Evolutionary conservation across 2,888 invertebrate species (phyloP), one percentile per base, ranked within the genome.

Genomic region (Anaspis maculata): DNA sequence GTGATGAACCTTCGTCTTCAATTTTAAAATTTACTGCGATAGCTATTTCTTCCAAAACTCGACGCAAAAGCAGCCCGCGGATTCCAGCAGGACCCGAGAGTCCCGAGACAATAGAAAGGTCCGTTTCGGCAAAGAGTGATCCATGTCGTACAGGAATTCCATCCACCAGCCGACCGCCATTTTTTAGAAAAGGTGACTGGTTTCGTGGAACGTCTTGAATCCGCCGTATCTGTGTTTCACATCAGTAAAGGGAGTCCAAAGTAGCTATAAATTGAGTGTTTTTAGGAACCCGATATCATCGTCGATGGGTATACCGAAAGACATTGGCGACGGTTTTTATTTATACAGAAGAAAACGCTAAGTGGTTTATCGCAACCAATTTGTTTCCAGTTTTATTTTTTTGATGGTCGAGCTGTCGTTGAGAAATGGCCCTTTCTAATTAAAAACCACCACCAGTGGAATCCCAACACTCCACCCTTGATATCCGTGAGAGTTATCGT

Each of bases 221-320:
- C 34, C 35, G 31, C 38, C 34, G 28, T 37, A 41, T 41, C 39
- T 34, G 38, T 38, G 34, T 34, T 19, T 41, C 32, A 33, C 41
- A 38, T 43, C 43, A 32, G 29, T 43, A 37, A 41, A 52, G 48
- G 53, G 42, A 53, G 50, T 51, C 49, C 44, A 32, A 51, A 55
- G 55, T 55, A 55, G 55, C 52, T 41, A 55, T 55, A 55, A 55
- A 53, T 55, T 52, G 51, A 51, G 46, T 49, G 53, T 52, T 52
- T 51, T 46, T 52, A 51, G 45, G 44, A 45, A 49, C 51, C 46
- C 27, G 50, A 52, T 49, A 49, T 34, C 41, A 27, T n/a, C n/a
- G n/a, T n/a, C n/a, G n/a, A n/a, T n/a, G n/a, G n/a, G n/a, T n/a
- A n/a, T 41, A 35, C 42, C 43, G 41, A 37, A 40, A 37, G 39